phyloP scores from a whole-genome alignment of 2,113 vertebrate species.

The Macquaria australasica region DNA sequence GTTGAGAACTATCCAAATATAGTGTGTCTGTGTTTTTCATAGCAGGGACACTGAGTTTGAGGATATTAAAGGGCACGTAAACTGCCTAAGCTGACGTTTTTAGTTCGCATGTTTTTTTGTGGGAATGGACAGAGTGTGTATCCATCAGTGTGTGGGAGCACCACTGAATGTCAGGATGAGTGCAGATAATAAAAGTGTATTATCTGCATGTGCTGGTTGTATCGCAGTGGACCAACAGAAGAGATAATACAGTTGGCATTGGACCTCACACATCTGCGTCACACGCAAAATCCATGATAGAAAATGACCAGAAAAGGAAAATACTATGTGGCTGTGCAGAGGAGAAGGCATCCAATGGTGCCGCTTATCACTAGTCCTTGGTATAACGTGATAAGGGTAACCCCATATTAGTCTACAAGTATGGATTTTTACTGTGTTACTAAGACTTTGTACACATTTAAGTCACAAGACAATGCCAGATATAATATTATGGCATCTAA shows the following conservation, averaged over 20 bases:
- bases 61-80: neutral
- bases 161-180: neutral
- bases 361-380: constrained; percentile 40
- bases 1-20: neutral
- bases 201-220: constrained; percentile 31
- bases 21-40: neutral
- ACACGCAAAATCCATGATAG: neutral
- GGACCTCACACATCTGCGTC: constrained; percentile 3
- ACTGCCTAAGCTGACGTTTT: constrained; percentile 1
- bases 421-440: neutral
- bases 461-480: neutral
- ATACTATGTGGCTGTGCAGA: neutral
- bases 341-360: neutral
- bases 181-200: constrained; percentile 28
- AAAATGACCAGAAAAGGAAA: constrained; percentile 54
- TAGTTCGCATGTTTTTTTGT: constrained; percentile 4
- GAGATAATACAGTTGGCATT: constrained; percentile 34
- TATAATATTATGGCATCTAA: neutral
- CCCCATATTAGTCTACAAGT: neutral
- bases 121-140: neutral
- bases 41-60: neutral
- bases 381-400: constrained; percentile 19
- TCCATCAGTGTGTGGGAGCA: constrained; percentile 28
- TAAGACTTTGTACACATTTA: neutral
- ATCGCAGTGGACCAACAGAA: constrained; percentile 1